Base-by-base conservation (phyloP, 2,888 invertebrate genomes). In the Campopleginae sp. region DNA sequence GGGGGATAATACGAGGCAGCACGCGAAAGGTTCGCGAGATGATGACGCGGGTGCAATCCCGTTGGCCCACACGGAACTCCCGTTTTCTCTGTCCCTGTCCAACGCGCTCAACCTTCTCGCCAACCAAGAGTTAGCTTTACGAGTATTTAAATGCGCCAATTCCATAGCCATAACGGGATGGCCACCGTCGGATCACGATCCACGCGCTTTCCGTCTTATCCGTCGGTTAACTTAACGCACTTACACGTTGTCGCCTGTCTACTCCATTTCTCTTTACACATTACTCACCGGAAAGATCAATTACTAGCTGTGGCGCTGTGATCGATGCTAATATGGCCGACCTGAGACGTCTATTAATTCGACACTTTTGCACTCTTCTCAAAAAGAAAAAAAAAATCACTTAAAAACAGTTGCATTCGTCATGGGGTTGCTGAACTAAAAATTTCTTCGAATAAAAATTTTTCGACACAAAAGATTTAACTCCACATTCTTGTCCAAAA, bases 141-240 rank as follows among this genome's bases (percentile, higher is more conserved):
- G 87, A 85, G 82, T 86, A 88, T 88, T 88, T 88, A 86, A 89
- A 89, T 90, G 89, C 88, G 87, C 88, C 85, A 86, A 87, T 85
- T 85, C 82, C 86, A 82, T 88, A 84, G 87, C 86, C 86, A 84
- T 86, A 88, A 84, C 85, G 88, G 87, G 87, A 88, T 89, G 90
- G 88, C 89, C 88, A 90, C 91, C 91, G 91, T 90, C 91, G 91
- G 91, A 90, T 89, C 82, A 87, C 87, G 85, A 72, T 83, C 77
- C 85, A 81, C 84, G 86, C 86, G 87, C 86, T 83, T 84, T 87
- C 68, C 82, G 86, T 88, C 86, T 87, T 88, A 83, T 58, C 82
- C 54, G 82, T 78, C 44, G 82, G 77, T 78, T 83, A 80, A 66
- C 77, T 72, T 66, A 66, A 85, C 80, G 85, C 80, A 82, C 58